phyloP scores from a whole-genome alignment of 1,140 invertebrate genomes.

The Bombus waltoni region DNA sequence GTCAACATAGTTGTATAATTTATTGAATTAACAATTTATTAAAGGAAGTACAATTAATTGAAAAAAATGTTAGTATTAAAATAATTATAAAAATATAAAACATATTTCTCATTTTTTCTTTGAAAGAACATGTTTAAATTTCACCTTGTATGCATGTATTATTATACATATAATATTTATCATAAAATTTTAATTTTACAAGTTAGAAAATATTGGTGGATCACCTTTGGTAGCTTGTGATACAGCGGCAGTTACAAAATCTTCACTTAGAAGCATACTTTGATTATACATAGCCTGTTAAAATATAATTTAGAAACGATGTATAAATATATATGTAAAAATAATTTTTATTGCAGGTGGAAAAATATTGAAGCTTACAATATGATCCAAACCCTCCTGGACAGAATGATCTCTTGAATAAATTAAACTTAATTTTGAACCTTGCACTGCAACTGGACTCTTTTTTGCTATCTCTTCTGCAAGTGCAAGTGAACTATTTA shows the following conservation, averaged over 20 bases:
- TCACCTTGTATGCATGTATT: slow-evolving; percentile 17
- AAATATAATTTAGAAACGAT: slow-evolving; percentile 35
- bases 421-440: slow-evolving; percentile 91
- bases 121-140: background rate
- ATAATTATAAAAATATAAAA: slow-evolving; percentile 22
- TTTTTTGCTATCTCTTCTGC: slow-evolving; percentile 93
- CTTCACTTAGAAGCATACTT: slow-evolving; percentile 94
- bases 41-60: slow-evolving; percentile 3
- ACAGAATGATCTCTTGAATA: slow-evolving; percentile 95
- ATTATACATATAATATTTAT: slow-evolving; percentile 1
- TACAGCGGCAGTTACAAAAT: slow-evolving; percentile 91
- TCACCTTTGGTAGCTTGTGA: slow-evolving; percentile 89
- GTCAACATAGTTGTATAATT: background rate
- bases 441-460: slow-evolving; percentile 97
- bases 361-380: slow-evolving; percentile 86
- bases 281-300: slow-evolving; percentile 90
- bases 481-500: slow-evolving; percentile 88
- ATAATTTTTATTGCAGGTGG: slow-evolving; percentile 68
- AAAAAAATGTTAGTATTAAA: slow-evolving; percentile 31
- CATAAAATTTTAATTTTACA: slow-evolving; percentile 81
- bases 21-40: slow-evolving; percentile 9
- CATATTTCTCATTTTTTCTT: background rate
- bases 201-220: slow-evolving; percentile 87
- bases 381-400: slow-evolving; percentile 92
- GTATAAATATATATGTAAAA: slow-evolving; percentile 37